phyloP scores from a whole-genome alignment of 2,888 invertebrate species.

The Yponomeuta sedellus region DNA sequence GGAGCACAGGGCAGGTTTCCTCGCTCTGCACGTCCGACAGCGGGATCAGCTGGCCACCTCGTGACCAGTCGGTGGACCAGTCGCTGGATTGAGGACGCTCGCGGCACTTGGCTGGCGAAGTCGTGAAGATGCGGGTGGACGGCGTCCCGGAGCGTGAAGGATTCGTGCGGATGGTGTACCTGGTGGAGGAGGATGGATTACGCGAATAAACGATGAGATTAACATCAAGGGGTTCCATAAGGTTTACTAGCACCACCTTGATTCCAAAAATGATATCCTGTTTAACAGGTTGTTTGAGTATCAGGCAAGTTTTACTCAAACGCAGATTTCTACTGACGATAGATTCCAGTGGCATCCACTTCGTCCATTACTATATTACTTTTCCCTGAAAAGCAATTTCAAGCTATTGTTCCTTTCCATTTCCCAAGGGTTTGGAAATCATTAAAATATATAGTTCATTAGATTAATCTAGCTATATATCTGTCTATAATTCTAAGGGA shows the following conservation, averaged over 20 bases:
- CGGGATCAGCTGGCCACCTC: conserved; percentile 60
- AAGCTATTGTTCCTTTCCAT: no score
- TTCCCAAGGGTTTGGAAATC: no score
- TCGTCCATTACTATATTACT: no score
- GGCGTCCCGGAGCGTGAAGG: conserved; percentile 81
- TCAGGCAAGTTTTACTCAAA: no score
- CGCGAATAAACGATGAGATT: neutral
- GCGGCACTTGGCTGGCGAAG: conserved; percentile 82
- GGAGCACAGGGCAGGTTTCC: conserved; percentile 84
- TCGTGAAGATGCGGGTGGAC: conserved; percentile 78
- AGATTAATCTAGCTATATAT: no score
- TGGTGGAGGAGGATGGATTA: conserved; percentile 34
- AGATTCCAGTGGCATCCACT: no score
- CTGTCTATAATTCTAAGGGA: no score
- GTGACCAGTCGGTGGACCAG: conserved; percentile 79
- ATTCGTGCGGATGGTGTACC: conserved; percentile 85
- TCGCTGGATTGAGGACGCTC: conserved; percentile 71
- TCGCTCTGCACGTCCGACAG: conserved; percentile 79
- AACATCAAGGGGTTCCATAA: neutral
- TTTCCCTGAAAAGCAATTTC: no score
- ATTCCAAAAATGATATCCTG: no score
- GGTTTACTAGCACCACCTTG: neutral
- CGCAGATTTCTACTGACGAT: no score
- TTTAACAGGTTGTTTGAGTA: no score
- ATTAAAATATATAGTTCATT: no score